Evolutionary conservation across 2,113 vertebrate species (phyloP), one percentile per base, ranked within the genome.

Genomic region (Telmatochromis sp.): DNA sequence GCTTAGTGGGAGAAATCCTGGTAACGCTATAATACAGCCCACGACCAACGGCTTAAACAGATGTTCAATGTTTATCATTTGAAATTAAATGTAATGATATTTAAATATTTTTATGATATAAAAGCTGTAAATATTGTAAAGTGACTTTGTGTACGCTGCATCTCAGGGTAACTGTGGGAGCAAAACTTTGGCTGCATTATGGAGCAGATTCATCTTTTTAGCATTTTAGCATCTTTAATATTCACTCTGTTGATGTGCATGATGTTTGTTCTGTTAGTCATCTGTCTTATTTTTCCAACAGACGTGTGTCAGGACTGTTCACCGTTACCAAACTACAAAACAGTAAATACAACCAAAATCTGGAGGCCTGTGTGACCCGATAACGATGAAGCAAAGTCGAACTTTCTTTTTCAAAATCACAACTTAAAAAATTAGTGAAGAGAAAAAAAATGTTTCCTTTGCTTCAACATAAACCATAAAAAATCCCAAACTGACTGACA

Each of bases 31-130:
- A 40, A 68, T 0, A 21, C 31, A 2, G 31, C 60, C 60, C 60
- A 65, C 4, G 7, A 65, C 57, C 5, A 37, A 4, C 19, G 0
- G 3, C 3, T 3, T 21, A 1, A 23, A 42, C n/a, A 6, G 19
- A 68, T 14, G n/a, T 68, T 68, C 63, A 21, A 9, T 68, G 63
- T 68, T 40, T 68, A 21, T 13, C 8, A 68, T 14, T 68, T 40
- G 33, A 68, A 68, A 68, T 40, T 40, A 14, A 21, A 68, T 14
- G 63, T 40, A 68, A 5, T 68, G 7, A 68, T 68, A 68, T 2
- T 65, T 63, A 63, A 5, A 3, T 37, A 65, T 65, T 65, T 65
- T 37, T 65, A 37, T 35, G 6, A n/a, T 3, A 35, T 15, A 58
- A 28, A 58, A 58, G 33, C 1, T 65, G 31, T n/a, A 65, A 65